Evolutionary conservation across 2,797 vertebrate genomes (phyloP).

Genomic region (Sebastes variabilis): DNA sequence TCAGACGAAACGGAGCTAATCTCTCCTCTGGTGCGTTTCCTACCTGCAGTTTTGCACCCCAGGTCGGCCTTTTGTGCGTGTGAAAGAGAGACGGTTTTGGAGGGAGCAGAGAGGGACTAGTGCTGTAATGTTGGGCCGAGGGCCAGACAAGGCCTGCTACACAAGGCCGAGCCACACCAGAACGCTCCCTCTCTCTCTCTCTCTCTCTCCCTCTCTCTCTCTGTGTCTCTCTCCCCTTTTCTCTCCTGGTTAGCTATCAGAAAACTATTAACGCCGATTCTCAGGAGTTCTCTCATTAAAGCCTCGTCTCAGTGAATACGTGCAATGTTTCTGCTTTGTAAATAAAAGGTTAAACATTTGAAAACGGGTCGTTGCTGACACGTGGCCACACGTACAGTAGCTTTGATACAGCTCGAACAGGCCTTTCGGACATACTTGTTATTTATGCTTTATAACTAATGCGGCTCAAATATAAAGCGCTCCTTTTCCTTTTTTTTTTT

Average conservation of each 20-base stretch:
- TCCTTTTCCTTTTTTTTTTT: not conserved
- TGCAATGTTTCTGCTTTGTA: not conserved
- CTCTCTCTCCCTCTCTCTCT: constrained; percentile 16
- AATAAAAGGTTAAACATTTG: constrained; percentile 26
- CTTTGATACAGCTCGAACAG: constrained; percentile 39
- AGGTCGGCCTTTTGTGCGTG: constrained; percentile 44
- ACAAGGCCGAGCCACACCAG: constrained; percentile 71
- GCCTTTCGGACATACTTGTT: not conserved
- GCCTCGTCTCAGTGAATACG: not conserved
- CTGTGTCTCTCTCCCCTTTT: not conserved
- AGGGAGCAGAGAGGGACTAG: constrained; percentile 65
- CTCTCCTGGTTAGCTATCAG: constrained; percentile 19
- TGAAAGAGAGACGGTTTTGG: constrained; percentile 50
- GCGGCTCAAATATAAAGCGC: not conserved
- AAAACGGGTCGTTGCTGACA: constrained; percentile 66
- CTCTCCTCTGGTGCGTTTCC: constrained; percentile 6
- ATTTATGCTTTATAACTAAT: not conserved
- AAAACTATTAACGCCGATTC: constrained; percentile 12
- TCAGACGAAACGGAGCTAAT: constrained; percentile 41
- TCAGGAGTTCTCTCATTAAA: constrained; percentile 13
- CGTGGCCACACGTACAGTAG: constrained; percentile 58
- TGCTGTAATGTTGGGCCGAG: constrained; percentile 72
- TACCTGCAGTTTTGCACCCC: constrained; percentile 50
- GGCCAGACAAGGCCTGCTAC: constrained; percentile 75
- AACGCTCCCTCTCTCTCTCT: constrained; percentile 27